phyloP scores from a whole-genome alignment of 2,113 vertebrate genomes.

The Arizona elegans region DNA sequence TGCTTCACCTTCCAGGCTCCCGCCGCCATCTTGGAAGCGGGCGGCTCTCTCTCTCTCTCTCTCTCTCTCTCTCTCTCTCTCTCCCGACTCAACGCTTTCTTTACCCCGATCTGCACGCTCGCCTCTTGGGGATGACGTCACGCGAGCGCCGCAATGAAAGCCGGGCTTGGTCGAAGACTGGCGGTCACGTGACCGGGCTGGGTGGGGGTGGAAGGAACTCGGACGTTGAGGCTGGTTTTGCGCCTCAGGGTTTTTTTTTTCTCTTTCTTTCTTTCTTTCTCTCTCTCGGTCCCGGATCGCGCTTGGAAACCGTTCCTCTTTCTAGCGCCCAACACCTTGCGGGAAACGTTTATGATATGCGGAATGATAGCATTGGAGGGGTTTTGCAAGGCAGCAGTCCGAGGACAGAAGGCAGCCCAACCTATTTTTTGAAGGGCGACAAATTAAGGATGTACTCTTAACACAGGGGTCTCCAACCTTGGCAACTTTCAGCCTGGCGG shows the following conservation, averaged over 20 bases:
- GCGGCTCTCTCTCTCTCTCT: accelerated
- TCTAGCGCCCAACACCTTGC: neutral
- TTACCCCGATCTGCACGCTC: neutral
- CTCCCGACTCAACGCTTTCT: neutral
- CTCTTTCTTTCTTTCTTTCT: too few species aligned
- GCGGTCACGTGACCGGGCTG: neutral
- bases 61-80: accelerated
- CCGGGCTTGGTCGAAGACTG: neutral
- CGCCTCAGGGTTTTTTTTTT: too few species aligned
- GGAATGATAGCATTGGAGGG: neutral
- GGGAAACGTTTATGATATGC: neutral
- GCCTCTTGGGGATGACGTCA: neutral
- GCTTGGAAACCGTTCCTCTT: neutral
- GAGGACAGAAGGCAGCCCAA: neutral
- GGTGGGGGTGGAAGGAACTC: neutral
- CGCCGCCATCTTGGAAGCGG: constrained; percentile 78
- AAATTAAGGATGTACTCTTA: neutral
- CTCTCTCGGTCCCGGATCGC: neutral
- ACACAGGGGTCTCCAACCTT: too few species aligned
- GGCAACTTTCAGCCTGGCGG: too few species aligned
- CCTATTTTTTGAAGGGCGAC: neutral
- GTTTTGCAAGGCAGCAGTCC: neutral
- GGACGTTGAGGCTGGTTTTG: neutral
- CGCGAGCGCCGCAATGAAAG: neutral
- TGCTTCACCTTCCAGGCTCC: constrained; percentile 84